These are phyloP conservation scores for Cynaeus angustus DNA, from an alignment of 2,888 invertebrate species.

Conservation along the genomic window DNA sequence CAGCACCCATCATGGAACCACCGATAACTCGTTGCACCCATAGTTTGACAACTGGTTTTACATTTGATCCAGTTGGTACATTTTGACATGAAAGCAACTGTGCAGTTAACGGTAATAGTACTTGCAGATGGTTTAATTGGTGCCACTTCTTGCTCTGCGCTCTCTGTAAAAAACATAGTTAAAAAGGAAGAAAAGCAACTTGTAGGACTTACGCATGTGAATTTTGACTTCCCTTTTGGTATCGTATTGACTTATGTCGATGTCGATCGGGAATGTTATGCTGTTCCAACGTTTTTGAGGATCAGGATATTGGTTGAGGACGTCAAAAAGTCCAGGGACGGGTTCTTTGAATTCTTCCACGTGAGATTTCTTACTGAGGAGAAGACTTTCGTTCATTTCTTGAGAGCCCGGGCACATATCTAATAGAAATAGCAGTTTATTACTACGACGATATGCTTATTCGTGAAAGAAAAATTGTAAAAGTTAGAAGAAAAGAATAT, in stretches of 20 bases:
- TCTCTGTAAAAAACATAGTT: slow-evolving; percentile 72
- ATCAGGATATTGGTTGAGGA: slow-evolving; percentile 87
- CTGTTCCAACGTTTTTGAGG: slow-evolving; percentile 86
- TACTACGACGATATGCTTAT: too few species aligned
- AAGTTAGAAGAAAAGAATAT: not conserved
- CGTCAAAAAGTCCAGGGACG: slow-evolving; percentile 88
- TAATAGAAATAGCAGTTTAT: not conserved
- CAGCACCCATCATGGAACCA: slow-evolving; percentile 98
- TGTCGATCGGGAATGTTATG: slow-evolving; percentile 86
- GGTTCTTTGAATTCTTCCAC: slow-evolving; percentile 90
- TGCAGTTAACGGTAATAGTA: slow-evolving; percentile 87
- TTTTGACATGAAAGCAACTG: slow-evolving; percentile 92
- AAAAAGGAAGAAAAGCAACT: not conserved
- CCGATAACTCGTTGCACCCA: slow-evolving; percentile 88
- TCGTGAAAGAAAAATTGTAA: too few species aligned
- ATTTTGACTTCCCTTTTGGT: slow-evolving; percentile 79
- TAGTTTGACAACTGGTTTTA: slow-evolving; percentile 85
- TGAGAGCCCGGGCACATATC: slow-evolving; percentile 89
- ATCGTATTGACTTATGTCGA: slow-evolving; percentile 78
- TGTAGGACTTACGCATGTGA: slow-evolving; percentile 78
- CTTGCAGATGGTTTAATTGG: slow-evolving; percentile 74
- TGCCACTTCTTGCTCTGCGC: slow-evolving; percentile 78
- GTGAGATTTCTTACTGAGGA: slow-evolving; percentile 85
- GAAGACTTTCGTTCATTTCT: slow-evolving; percentile 76
- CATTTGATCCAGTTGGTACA: slow-evolving; percentile 94